phyloP scores from a whole-genome alignment of 2,113 vertebrate genomes.

The Machaerirhynchus nigripectus region DNA sequence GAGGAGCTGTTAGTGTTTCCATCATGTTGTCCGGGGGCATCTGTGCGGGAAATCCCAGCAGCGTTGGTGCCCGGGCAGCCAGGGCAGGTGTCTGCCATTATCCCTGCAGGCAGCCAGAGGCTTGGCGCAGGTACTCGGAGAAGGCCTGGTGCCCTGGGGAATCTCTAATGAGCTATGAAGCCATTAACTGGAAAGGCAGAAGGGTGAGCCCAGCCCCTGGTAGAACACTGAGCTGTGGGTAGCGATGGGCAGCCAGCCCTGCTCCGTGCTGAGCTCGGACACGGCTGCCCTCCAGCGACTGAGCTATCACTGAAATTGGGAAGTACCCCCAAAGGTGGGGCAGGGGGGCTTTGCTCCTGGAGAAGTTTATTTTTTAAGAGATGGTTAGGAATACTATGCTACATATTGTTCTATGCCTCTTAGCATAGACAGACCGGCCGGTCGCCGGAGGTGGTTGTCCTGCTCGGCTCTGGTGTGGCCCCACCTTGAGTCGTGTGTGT shows the following conservation, averaged over 20 bases:
- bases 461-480: too few relatives aligned
- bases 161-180: neutral
- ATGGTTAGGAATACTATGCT: too few relatives aligned
- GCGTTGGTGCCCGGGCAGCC: rapidly evolving
- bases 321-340: rapidly evolving
- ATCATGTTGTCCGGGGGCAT: rapidly evolving
- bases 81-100: neutral
- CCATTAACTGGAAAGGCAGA: neutral
- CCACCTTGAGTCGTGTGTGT: neutral
- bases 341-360: neutral
- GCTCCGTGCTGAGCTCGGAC: rapidly evolving
- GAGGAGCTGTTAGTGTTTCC: rapidly evolving
- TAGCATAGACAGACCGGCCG: rapidly evolving
- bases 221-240: neutral
- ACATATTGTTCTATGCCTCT: rapidly evolving
- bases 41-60: neutral
- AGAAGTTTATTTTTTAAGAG: neutral
- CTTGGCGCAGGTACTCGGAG: rapidly evolving
- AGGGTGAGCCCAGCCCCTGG: neutral
- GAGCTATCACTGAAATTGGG: rapidly evolving
- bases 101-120: neutral
- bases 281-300: rapidly evolving
- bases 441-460: neutral
- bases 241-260: rapidly evolving
- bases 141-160: neutral